These are phyloP conservation scores for Eristalinus aeneus DNA, from an alignment of 2,888 invertebrate genomes.

Conservation along the genomic window DNA sequence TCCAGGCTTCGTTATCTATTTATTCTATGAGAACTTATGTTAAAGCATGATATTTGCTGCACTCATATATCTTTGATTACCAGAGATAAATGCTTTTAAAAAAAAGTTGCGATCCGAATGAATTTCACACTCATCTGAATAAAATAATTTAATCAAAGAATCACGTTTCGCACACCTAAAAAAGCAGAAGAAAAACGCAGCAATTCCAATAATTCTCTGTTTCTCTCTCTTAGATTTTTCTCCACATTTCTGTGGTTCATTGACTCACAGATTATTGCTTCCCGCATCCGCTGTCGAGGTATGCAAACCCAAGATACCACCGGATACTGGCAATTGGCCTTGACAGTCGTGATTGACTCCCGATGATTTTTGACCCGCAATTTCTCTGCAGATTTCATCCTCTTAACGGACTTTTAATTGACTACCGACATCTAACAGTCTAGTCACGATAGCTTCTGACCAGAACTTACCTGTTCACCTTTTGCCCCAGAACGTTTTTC, in stretches of 20 bases:
- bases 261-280: slow-evolving; percentile 10
- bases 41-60: no score
- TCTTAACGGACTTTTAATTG: slow-evolving; percentile 47
- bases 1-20: no score
- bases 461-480: slow-evolving; percentile 50
- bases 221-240: not conserved
- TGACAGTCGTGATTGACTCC: slow-evolving; percentile 57
- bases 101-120: no score
- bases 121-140: no score
- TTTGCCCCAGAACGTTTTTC: not conserved
- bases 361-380: slow-evolving; percentile 23
- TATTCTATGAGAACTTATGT: no score
- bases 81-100: no score
- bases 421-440: not conserved
- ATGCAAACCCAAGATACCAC: slow-evolving; percentile 13
- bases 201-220: slow-evolving; percentile 10
- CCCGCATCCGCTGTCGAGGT: slow-evolving; percentile 22
- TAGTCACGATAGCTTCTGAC: slow-evolving; percentile 10
- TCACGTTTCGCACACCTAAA: no score
- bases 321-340: slow-evolving; percentile 60
- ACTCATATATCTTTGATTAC: no score
- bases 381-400: not conserved
- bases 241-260: slow-evolving; percentile 4
- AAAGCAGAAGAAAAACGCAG: not conserved
- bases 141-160: no score